These are phyloP conservation scores for Macrosoma leucophasiata DNA, from an alignment of 2,888 invertebrate species.

Conservation along the genomic window DNA sequence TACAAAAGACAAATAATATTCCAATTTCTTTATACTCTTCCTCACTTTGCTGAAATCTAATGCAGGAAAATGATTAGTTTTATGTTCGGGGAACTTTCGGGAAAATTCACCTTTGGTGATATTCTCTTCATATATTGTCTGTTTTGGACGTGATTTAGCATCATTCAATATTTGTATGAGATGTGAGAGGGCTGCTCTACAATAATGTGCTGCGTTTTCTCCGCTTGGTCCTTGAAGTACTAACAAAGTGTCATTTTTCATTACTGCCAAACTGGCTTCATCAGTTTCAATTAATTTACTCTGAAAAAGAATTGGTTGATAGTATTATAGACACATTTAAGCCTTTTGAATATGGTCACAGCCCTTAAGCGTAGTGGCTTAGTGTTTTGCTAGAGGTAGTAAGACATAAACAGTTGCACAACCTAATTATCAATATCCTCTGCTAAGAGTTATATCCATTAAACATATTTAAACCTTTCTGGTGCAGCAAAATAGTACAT, in stretches of 20 bases:
- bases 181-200: conserved; percentile 81
- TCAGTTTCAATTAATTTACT: conserved; percentile 74
- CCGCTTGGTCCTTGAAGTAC: conserved; percentile 78
- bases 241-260: conserved; percentile 77
- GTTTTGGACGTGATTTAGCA: conserved; percentile 46
- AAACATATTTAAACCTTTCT: too few species aligned
- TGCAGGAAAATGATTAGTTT: conserved; percentile 59
- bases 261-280: conserved; percentile 69
- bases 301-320: conserved; percentile 52
- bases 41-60: conserved; percentile 72
- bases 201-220: conserved; percentile 71
- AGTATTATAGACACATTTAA: conserved; percentile 14
- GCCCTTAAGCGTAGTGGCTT: too few species aligned
- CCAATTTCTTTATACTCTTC: conserved; percentile 79
- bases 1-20: conserved; percentile 82
- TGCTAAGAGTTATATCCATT: too few species aligned
- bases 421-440: too few species aligned
- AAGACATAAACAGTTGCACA: too few species aligned
- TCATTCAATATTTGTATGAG: conserved; percentile 69
- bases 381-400: too few species aligned
- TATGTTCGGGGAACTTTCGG: conserved; percentile 74
- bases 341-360: too few species aligned
- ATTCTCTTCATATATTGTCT: conserved; percentile 28
- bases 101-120: conserved; percentile 54
- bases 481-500: too few species aligned